Percentiles rank a stretch among this genome's conserved stretches.
Conservation (phyloP, 2,113 vertebrate species). For the Perccottus glenii region DNA sequence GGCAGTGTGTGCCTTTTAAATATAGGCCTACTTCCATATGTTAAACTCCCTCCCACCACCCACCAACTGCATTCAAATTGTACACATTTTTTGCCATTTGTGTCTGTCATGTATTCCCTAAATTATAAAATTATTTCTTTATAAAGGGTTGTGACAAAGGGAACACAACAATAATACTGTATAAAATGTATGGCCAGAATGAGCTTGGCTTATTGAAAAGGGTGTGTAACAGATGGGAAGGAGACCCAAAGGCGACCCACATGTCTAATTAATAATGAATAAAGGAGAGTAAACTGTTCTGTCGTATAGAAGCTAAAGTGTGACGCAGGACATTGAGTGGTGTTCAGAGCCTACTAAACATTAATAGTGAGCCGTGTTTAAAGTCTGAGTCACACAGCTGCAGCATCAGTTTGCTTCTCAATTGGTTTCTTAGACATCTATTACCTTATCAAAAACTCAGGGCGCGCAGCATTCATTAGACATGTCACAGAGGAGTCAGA, state of each 20-base stretch:
- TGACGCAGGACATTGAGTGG: constrained; percentile 49
- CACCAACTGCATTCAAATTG: constrained; percentile 27
- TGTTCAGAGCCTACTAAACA: constrained; percentile 47
- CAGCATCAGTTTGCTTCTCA: constrained; percentile 47
- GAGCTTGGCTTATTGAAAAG: constrained; percentile 58
- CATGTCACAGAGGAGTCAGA: constrained; percentile 44
- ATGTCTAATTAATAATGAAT: constrained; percentile 71
- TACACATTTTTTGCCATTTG: constrained; percentile 52
- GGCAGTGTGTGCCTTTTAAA: constrained; percentile 37
- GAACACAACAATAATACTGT: constrained; percentile 26
- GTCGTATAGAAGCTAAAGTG: constrained; percentile 57
- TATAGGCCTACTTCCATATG: constrained; percentile 15
- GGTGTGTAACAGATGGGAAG: constrained; percentile 60
- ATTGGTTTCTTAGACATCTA: constrained; percentile 41
- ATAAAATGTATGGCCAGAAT: constrained; percentile 48
- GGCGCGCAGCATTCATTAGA: constrained; percentile 52
- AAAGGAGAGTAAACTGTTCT: constrained; percentile 61
- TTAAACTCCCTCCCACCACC: constrained; percentile 35
- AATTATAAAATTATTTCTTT: constrained; percentile 56
- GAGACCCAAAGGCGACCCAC: constrained; percentile 55
- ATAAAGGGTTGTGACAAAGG: constrained; percentile 53
- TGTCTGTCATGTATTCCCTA: constrained; percentile 52
- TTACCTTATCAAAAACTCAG: constrained; percentile 63
- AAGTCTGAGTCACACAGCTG: constrained; percentile 22
- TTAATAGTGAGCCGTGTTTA: constrained; percentile 49